Conservation (phyloP, 2,113 vertebrate genomes). For the Pseudorasbora parva region DNA sequence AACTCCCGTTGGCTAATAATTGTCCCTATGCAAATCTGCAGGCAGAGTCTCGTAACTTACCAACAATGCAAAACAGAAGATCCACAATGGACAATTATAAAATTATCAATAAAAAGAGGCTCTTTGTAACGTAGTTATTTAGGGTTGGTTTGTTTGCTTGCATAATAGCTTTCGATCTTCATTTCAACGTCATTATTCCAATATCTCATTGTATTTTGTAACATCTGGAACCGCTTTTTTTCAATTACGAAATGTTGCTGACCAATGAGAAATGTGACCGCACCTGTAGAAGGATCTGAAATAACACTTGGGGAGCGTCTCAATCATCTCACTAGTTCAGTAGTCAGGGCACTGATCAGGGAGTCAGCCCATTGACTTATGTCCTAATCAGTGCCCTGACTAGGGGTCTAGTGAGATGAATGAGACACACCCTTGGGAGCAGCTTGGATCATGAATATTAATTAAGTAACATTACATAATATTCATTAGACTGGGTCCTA, state of each 20-base stretch:
- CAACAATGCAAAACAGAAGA: neutral
- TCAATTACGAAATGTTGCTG: neutral
- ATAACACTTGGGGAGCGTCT: neutral
- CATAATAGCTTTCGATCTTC: neutral
- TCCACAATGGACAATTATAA: neutral
- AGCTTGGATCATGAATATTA: too few species aligned
- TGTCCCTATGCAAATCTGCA: neutral
- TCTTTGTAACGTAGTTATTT: neutral
- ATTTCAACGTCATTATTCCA: neutral
- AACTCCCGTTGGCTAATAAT: neutral
- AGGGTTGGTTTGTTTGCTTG: neutral
- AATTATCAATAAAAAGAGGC: neutral
- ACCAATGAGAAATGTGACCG: neutral
- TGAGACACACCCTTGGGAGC: neutral
- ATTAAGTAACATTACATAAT: neutral
- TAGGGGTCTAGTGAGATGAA: too few species aligned
- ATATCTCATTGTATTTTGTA: neutral
- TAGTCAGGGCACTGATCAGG: too few species aligned
- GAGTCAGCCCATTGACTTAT: too few species aligned
- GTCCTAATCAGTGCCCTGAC: too few species aligned
- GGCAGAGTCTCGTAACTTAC: neutral
- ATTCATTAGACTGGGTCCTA: neutral
- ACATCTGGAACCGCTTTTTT: neutral
- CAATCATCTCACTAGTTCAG: too few species aligned
- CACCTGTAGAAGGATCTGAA: neutral